Evolutionary conservation across 2,888 invertebrate genomes (phyloP), one percentile per base, ranked within the genome.

Genomic region (Agrochola litura): DNA sequence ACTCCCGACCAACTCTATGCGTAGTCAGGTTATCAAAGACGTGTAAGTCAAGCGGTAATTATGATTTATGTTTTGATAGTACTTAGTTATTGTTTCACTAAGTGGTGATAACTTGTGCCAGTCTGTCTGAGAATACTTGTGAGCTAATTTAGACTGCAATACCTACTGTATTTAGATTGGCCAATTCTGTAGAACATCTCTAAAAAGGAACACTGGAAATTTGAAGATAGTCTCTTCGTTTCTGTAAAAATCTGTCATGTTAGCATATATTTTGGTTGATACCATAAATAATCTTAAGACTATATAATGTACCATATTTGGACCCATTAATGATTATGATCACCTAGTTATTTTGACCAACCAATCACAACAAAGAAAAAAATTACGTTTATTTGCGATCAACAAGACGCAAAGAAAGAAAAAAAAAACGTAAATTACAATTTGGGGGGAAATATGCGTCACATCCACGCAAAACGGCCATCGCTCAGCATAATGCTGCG

Each of bases 1-100:
- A 72, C 78, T 52, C 66, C 41, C 77, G 86, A 84, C 82, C n/a
- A 10, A 60, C 60, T 49, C 58, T 80, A 77, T 76, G 81, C 90
- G 91, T 77, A 89, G 89, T 89, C 89, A 78, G 91, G 91, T 91
- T 90, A 92, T 89, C 91, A 6, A 0, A 9, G 56, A 58, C 81
- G 79, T 83, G 85, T 76, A 80, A 84, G 75, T 87, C 74, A 77
- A 73, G 66, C 68, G 22, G 61, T 84, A 80, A 79, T 85, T 79
- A 81, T 84, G 79, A 80, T 81, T 79, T 82, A 77, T 81, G 72
- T 2, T 6, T 46, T 8, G 54, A 72, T 80, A 84, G 2, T 5
- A 49, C 16, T 14, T 14, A 6, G 73, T 84, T 81, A 81, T 84
- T 72, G 81, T 85, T 66, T 65, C 25, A 61, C 9, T 68, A 68